phyloP scores from a whole-genome alignment of 2,888 invertebrate species.

The Fragum fragum region DNA sequence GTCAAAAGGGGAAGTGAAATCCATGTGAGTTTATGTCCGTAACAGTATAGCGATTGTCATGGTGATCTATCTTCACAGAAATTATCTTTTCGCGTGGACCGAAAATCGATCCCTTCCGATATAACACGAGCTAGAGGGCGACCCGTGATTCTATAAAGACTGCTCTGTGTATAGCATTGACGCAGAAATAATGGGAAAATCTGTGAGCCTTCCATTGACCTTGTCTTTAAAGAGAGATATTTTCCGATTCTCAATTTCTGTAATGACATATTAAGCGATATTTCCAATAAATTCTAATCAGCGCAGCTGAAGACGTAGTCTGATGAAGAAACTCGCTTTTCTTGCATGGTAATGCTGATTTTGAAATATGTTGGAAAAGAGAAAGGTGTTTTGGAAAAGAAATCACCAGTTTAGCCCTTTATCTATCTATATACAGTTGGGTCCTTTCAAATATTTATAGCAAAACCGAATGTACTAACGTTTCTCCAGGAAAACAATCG shows the following conservation, averaged over 20 bases:
- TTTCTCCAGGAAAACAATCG: too few species aligned
- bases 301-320: too few species aligned
- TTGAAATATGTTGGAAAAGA: too few species aligned
- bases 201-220: neutral
- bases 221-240: neutral
- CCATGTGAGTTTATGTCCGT: neutral
- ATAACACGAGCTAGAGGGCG: neutral
- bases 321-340: too few species aligned
- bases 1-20: neutral
- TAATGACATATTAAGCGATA: conserved; percentile 2
- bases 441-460: too few species aligned
- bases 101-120: neutral
- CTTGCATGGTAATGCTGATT: too few species aligned
- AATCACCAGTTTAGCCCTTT: too few species aligned
- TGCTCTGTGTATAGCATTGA: neutral
- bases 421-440: too few species aligned
- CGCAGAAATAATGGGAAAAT: conserved; percentile 2
- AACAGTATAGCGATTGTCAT: neutral
- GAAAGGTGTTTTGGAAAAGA: too few species aligned
- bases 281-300: neutral
- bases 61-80: neutral
- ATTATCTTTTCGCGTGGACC: conserved; percentile 4
- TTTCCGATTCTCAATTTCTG: neutral
- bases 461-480: too few species aligned
- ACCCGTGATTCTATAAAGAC: neutral